These are phyloP conservation scores for Trichonephila clavipes DNA, from an alignment of 1,140 invertebrate species.

Conservation along the genomic window DNA sequence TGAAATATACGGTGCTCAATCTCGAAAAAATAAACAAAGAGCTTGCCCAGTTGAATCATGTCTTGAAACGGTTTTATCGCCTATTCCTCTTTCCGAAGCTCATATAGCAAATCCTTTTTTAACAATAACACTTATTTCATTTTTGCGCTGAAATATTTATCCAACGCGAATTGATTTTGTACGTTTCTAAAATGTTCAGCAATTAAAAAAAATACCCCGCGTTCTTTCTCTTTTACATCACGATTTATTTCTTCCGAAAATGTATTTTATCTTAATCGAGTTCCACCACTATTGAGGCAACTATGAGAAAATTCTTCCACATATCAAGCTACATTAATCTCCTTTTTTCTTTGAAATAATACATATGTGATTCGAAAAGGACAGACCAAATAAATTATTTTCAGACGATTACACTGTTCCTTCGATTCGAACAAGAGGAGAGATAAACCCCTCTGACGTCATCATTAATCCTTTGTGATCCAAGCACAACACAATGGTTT, in stretches of 20 bases:
- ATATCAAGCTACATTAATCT: not conserved
- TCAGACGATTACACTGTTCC: constrained; percentile 18
- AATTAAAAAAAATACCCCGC: not conserved
- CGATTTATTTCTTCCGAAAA: not conserved
- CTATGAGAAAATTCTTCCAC: not conserved
- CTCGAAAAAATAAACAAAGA: no score
- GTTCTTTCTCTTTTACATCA: not conserved
- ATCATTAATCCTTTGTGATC: constrained; percentile 27
- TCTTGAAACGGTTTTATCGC: no score
- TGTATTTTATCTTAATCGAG: not conserved
- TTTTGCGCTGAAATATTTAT: not conserved
- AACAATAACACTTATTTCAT: no score
- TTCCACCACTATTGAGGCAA: not conserved
- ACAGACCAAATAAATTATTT: constrained; percentile 15
- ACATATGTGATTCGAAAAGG: not conserved
- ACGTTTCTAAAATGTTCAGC: not conserved
- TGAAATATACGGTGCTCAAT: no score
- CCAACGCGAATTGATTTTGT: not conserved
- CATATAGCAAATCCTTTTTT: no score
- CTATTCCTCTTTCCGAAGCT: no score
- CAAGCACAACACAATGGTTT: not conserved
- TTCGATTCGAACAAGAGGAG: not conserved
- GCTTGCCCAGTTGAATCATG: no score
- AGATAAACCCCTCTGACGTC: not conserved
- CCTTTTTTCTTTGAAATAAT: not conserved